Base-by-base conservation (phyloP, 2,797 vertebrate genomes). In the Sebastes matsubarae region DNA sequence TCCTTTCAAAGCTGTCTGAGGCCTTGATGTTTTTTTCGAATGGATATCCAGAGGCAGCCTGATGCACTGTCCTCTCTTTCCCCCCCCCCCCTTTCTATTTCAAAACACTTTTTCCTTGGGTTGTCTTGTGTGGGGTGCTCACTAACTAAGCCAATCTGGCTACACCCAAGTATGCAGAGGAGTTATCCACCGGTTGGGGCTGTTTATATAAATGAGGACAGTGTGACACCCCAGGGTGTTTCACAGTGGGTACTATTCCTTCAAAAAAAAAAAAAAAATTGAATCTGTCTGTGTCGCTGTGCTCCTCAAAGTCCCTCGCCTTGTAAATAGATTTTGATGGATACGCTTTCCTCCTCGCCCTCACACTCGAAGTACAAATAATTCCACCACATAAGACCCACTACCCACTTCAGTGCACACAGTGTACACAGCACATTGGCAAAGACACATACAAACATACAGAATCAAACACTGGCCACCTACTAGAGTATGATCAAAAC, bases 121-220 rank as follows among this genome's bases (percentile, higher is more conserved):
- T 93, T 93, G 89, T 91, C 91, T 93, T 94, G 91, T 94, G 92
- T 90, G 84, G 90, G 92, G 87, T 87, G 83, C 83, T 93, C 85
- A 76, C 91, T 91, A 93, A 93, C 93, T 95, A 91, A 93, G 92
- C 94, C 92, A 91, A 93, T 94, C 93, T 95, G 94, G 91, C 87
- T 92, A 87, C 90, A 88, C 91, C 88, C 89, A 80, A 92, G 85
- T 90, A 93, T 93, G 93, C 90, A 92, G 91, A 93, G 94, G 91
- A 93, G 93, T 93, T 91, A 90, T 92, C 92, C 90, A 90, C 87
- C 73, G 83, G 87, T 87, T 87, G 81, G 68, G 90, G 91, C 89
- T 94, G 92, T 92, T 93, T 94, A 83, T 92, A 91, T 93, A 94
- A 95, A 95, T 90, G 91, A 93, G 94, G 93, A 92, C 94, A 95